Conservation (phyloP, 2,113 vertebrate genomes). For the Balaenoptera acutorostrata region DNA sequence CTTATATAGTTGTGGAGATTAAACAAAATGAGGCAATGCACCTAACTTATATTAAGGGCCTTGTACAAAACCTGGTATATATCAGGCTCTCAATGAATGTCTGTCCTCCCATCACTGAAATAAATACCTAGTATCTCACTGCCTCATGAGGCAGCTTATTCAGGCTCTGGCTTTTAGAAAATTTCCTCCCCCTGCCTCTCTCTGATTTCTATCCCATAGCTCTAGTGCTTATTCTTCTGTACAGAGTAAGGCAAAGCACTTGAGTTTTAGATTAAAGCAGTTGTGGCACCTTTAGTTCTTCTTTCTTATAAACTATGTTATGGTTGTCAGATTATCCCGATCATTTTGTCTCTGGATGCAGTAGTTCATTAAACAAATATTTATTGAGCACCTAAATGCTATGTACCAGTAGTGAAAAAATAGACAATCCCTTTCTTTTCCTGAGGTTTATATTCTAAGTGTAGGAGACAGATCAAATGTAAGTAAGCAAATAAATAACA, state of each 20-base stretch:
- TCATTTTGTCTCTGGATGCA: not conserved
- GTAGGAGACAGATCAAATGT: not conserved
- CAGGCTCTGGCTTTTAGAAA: not conserved
- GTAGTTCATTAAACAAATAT: not conserved
- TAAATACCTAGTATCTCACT: not conserved
- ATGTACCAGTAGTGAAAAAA: not conserved
- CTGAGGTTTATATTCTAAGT: not conserved
- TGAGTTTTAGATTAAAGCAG: not conserved
- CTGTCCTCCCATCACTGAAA: not conserved
- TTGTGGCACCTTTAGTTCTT: not conserved
- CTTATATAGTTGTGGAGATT: conserved; percentile 20
- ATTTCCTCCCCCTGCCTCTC: not conserved
- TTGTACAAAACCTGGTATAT: not conserved
- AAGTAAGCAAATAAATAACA: conserved; percentile 30
- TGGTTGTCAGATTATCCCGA: not conserved
- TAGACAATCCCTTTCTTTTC: not conserved
- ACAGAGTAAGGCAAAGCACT: not conserved
- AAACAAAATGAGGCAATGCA: conserved; percentile 19
- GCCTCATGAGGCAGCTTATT: not conserved
- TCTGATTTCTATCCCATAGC: not conserved
- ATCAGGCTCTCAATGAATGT: not conserved
- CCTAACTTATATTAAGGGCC: not conserved
- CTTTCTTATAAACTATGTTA: not conserved
- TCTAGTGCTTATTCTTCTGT: not conserved
- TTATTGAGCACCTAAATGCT: not conserved